Evolutionary conservation across 2,797 vertebrate genomes (phyloP), one percentile per base, ranked within the genome.

Genomic region (Enteromius radiatus): DNA sequence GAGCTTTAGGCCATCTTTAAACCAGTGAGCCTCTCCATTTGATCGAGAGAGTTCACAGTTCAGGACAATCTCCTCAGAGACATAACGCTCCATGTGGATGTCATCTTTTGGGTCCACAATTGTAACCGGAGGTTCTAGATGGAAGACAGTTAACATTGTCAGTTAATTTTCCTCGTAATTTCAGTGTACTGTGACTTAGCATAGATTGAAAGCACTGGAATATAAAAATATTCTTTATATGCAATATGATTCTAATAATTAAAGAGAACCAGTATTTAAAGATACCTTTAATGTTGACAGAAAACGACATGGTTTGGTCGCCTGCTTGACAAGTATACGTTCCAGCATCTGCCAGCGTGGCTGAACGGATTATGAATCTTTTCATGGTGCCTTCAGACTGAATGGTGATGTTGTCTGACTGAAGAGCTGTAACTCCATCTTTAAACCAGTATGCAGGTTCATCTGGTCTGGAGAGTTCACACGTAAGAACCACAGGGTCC

Each of bases 31-130:
- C 0, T 75, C 85, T n/a, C 93, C 95, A 0, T 88, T 89, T 0
- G 92, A 91, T 1, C 90, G 94, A 52, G 97, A 97, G 81, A 99
- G 90, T 91, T 98, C 94, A 41, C 97, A 98, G 90, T 92, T 95
- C 87, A 99, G 86, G 21, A 92, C 88, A 67, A 97, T 89, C 1
- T 94, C 91, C 75, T 97, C 96, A 0, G 94, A 91, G 0, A 92
- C 85, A 8, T 85, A 67, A 0, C 92, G 89, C 49, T 93, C 88
- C 1, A 96, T 92, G 5, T 93, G 92, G 0, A 94, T 90, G 8
- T 97, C 97, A 0, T 97, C 95, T 80, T 88, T 95, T 0, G 97
- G 97, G 38, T 95, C 91, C 87, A 97, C 31, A 1, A 98, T 96
- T 89, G 92, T 96, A 86, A 96, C 94, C 0, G 95, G 96, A 15